Base-by-base conservation (phyloP, 2,888 invertebrate genomes). In the Ceramica pisi region DNA sequence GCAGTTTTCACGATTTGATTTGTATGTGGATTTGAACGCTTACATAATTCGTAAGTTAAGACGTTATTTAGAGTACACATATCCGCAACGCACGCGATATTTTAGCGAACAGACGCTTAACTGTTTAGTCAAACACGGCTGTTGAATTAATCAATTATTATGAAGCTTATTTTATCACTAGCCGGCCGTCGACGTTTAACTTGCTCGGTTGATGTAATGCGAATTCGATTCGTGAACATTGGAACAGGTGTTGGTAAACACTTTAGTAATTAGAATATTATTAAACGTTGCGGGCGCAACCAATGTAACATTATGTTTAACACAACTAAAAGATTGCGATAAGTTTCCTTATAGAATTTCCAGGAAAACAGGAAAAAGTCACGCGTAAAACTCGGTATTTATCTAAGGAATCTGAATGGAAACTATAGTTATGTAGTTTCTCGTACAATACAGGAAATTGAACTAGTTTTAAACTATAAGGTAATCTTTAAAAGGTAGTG, bases 71-170 rank as follows among this genome's bases (percentile, higher is more conserved):
- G 63, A 66, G 56, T 75, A 61, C 31, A 44, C 16, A 62, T 63
- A 78, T 75, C 60, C 68, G 48, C 62, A 51, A 76, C n/a, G 71
- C 61, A 53, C 63, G 80, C 73, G 70, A 79, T 81, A 71, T 71
- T 75, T 87, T 89, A 86, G 82, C 81, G 64, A 63, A 67, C 66
- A 51, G 48, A 62, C 71, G 75, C 31, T 86, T 86, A 88, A 89
- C 64, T 80, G 66, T 78, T 67, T 80, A 78, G 71, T 67, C 74
- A 75, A 84, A 82, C 69, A 72, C 46, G 63, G 65, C 66, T 68
- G 83, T 88, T 86, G 84, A 78, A 78, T 80, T 74, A 82, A 81
- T 84, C 81, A 83, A 83, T 86, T 84, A 81, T 71, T 64, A 73
- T 75, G 62, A 57, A 50, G 65, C 44, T 73, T 70, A 74, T 66